phyloP scores from a whole-genome alignment of 92 coral and sea anemone species.

The Actinernus sp. region DNA sequence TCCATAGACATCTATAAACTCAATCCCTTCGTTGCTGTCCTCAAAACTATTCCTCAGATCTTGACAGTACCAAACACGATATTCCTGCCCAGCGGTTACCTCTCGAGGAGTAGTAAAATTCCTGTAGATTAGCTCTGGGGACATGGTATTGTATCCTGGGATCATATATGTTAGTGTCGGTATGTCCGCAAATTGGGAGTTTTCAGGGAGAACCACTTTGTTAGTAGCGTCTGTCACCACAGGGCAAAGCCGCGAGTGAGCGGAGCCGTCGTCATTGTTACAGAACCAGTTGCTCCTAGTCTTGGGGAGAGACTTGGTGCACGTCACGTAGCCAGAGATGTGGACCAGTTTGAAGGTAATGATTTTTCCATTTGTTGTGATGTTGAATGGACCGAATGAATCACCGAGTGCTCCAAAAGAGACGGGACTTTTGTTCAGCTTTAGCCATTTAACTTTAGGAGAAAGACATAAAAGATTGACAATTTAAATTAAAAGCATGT shows the following conservation, averaged over 20 bases:
- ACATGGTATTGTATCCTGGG: conserved; percentile 18
- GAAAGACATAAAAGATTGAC: not conserved
- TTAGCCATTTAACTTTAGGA: conserved; percentile 17
- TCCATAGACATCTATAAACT: conserved; percentile 10
- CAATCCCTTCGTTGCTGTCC: conserved; percentile 2
- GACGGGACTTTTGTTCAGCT: conserved; percentile 1
- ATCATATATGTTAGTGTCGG: not conserved
- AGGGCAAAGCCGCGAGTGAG: not conserved
- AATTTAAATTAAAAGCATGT: too few species aligned
- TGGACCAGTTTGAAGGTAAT: conserved; percentile 15
- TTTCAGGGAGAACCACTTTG: conserved; percentile 3
- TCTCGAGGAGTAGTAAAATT: conserved; percentile 13
- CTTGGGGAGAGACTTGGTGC: not conserved
- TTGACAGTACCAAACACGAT: conserved; percentile 1
- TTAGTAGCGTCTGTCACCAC: conserved; percentile 3
- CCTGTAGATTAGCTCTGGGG: conserved; percentile 7
- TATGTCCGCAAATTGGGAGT: not conserved
- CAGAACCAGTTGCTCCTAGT: conserved; percentile 5
- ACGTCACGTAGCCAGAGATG: conserved; percentile 3
- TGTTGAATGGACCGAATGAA: conserved; percentile 3
- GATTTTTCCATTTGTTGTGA: not conserved
- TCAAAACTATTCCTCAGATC: not conserved
- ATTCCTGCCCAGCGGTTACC: conserved; percentile 13
- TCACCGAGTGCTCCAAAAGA: conserved; percentile 10
- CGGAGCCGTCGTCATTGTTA: not conserved